Evolutionary conservation across 2,797 vertebrate genomes (phyloP).

Genomic region (Takifugu rubripes): DNA sequence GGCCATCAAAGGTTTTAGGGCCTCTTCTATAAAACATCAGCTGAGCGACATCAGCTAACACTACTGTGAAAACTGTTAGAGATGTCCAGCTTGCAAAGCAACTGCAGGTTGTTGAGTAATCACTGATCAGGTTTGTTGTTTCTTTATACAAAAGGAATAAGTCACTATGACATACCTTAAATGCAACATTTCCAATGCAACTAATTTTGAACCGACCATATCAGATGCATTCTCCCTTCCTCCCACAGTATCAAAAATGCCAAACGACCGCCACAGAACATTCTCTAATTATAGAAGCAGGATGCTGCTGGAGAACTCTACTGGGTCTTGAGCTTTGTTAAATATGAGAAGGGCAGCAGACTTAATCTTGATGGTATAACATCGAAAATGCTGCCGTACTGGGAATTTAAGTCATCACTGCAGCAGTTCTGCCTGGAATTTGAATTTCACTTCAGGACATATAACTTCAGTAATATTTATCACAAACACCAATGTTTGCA

Average conservation of each 20-base stretch:
- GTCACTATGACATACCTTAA: not conserved
- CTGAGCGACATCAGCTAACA: not conserved
- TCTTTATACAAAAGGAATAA: not conserved
- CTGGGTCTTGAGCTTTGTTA: slow-evolving; percentile 33
- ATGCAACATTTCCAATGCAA: not conserved
- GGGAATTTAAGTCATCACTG: slow-evolving; percentile 20
- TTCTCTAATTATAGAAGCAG: slow-evolving; percentile 48
- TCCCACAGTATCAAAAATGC: slow-evolving; percentile 18
- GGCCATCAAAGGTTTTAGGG: slow-evolving; percentile 10
- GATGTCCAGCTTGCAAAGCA: slow-evolving; percentile 15
- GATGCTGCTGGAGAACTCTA: slow-evolving; percentile 31
- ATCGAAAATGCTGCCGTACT: slow-evolving; percentile 15
- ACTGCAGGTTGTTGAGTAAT: not conserved
- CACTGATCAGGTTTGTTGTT: no score
- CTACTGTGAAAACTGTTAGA: not conserved
- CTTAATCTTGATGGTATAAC: slow-evolving; percentile 25
- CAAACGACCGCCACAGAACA: slow-evolving; percentile 12
- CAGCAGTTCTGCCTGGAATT: slow-evolving; percentile 6
- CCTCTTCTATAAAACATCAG: slow-evolving; percentile 17
- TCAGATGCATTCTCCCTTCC: not conserved
- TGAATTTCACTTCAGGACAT: not conserved
- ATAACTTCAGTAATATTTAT: no score
- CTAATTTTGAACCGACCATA: no score
- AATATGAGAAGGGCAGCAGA: slow-evolving; percentile 20
- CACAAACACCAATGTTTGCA: no score